Percentiles rank a stretch among this genome's conserved stretches.
Conservation (phyloP, 1,140 invertebrate genomes). For the Danaus plexippus region DNA sequence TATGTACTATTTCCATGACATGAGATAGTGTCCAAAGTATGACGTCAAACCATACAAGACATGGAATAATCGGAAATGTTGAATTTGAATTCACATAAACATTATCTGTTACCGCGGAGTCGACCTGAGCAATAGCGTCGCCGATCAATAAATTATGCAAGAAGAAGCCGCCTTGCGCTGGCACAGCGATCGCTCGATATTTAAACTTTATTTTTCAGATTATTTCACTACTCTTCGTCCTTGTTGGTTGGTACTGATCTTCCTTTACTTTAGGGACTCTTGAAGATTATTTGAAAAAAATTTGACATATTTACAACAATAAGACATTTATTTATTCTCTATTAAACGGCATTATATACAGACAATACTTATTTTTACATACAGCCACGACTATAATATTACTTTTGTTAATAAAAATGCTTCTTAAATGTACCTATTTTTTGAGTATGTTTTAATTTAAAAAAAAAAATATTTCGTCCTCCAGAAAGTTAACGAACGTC, state of each 20-base stretch:
- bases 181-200: constrained; percentile 39
- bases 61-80: constrained; percentile 23
- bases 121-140: constrained; percentile 24
- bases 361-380: too few relatives aligned
- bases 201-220: constrained; percentile 50
- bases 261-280: constrained; percentile 16
- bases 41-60: constrained; percentile 20
- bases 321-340: too few relatives aligned
- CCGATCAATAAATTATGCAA: constrained; percentile 60
- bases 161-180: constrained; percentile 29
- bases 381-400: too few relatives aligned
- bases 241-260: not conserved
- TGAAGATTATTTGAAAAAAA: constrained; percentile 4
- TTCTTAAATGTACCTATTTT: too few relatives aligned
- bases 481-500: too few relatives aligned
- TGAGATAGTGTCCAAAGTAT: constrained; percentile 7
- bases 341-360: too few relatives aligned
- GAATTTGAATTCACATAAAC: constrained; percentile 46
- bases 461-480: too few relatives aligned
- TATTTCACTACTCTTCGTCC: constrained; percentile 25
- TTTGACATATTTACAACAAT: constrained; percentile 15
- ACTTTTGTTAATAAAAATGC: too few relatives aligned
- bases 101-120: constrained; percentile 19
- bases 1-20: too few relatives aligned
- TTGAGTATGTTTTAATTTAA: too few relatives aligned